Base-by-base conservation (phyloP, 2,113 vertebrate species). In the Prunella himalayana region DNA sequence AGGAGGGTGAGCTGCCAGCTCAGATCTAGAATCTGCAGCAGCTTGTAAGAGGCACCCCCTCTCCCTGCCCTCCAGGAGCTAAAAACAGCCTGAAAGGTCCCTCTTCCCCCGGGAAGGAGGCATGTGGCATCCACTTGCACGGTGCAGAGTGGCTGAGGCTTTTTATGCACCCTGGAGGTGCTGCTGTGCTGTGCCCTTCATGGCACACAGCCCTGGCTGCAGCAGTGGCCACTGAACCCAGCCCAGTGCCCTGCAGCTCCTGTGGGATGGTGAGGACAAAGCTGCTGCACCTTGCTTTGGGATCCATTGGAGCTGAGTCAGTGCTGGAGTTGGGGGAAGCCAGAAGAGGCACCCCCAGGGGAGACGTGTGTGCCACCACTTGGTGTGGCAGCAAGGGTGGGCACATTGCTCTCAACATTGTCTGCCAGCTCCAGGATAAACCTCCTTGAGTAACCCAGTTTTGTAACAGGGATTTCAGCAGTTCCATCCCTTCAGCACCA, bases 1-100 rank as follows among this genome's bases (percentile, higher is more conserved):
- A 33, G 94, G 85, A 96, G 92, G 93, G 97, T 82, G 96, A 95
- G 94, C 91, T 97, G 94, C 73, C 97, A 93, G 96, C 91, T 96
- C 91, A 90, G 80, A 97, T 95, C 87, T 97, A 41, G 94, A 95
- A 97, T 93, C 97, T 91, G 77, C 56, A 86, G 91, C 92, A 96
- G 91, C 72, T 91, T 94, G 79, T 51, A 93, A 96, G 87, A 92
- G 80, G 33, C 82, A 86, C 72, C 95, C 92, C 94, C 95, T 96
- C 94, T 97, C 68, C 79, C 92, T 96, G 81, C 82, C 95, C 95
- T 90, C 90, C 45, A 31, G 57, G 44, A 95, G 92, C 95, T 97
- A 95, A 96, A 97, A 96, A 92, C 65, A 95, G 92, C 57, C 76
- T 21, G 41, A 50, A 82, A 86, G 84, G 86, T 85, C 86, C 81